A percentile compares a stretch with the other conserved stretches of the same genome.
Conservation (phyloP, 2,888 invertebrate genomes). For the Psococerastis gibbosa region DNA sequence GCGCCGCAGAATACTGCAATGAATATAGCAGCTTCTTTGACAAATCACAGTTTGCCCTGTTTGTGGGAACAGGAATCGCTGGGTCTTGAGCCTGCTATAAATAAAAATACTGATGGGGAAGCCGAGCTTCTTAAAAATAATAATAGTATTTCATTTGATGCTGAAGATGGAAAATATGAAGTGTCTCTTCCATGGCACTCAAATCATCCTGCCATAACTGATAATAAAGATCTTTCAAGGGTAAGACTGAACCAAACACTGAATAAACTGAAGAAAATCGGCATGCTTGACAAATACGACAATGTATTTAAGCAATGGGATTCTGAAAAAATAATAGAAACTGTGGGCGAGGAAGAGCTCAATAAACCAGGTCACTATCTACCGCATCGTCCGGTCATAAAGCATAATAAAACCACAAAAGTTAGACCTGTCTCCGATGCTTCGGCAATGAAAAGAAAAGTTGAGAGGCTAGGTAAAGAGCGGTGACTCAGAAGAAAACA, state of each 20-base stretch:
- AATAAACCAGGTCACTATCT: conserved; percentile 4
- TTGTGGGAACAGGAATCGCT: neutral
- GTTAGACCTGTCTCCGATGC: too few relatives aligned
- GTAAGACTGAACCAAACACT: neutral
- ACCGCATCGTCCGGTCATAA: conserved; percentile 16
- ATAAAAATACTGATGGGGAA: neutral
- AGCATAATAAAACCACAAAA: too few relatives aligned
- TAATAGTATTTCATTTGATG: neutral
- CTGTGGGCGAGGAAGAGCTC: neutral
- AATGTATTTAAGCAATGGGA: neutral
- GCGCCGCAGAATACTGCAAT: neutral
- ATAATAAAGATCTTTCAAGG: neutral
- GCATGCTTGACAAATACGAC: neutral
- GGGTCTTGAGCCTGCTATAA: neutral
- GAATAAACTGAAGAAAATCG: neutral
- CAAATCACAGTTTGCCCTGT: neutral
- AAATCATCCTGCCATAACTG: neutral
- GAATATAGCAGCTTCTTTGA: neutral
- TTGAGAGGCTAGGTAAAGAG: too few relatives aligned
- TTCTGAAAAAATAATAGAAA: neutral
- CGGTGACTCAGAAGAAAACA: too few relatives aligned
- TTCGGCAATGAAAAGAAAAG: too few relatives aligned
- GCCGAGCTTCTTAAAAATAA: neutral
- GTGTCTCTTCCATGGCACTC: neutral
- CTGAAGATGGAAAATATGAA: neutral